A percentile compares a stretch with the other conserved stretches of the same genome.
Conservation (phyloP, 2,888 invertebrate genomes). For the Athalia rosae region DNA sequence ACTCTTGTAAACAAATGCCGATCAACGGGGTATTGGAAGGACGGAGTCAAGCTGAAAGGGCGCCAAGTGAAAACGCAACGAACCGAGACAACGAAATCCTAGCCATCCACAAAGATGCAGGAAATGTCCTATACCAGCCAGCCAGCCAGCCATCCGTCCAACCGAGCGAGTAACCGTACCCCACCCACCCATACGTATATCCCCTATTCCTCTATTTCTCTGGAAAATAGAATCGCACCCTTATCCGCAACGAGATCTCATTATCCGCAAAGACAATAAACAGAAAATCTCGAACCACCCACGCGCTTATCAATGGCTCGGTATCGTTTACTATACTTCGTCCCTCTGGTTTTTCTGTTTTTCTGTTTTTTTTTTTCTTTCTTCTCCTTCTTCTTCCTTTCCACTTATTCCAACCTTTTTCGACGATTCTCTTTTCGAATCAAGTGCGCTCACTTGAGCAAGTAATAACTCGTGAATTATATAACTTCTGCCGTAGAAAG, state of each 20-base stretch:
- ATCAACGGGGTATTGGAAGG: slow-evolving; percentile 41
- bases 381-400: not conserved
- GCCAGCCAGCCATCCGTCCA: too few species aligned
- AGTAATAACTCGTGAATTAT: not conserved
- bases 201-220: not conserved
- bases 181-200: not conserved
- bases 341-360: not conserved
- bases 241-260: slow-evolving; percentile 34
- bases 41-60: slow-evolving; percentile 26
- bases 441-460: slow-evolving; percentile 9
- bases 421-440: slow-evolving; percentile 10
- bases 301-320: slow-evolving; percentile 9
- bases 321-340: not conserved
- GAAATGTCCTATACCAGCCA: too few species aligned
- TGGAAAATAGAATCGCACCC: not conserved
- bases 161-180: not conserved
- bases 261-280: slow-evolving; percentile 30
- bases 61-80: slow-evolving; percentile 21
- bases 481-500: not conserved
- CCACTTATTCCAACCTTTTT: slow-evolving; percentile 42
- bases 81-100: not conserved
- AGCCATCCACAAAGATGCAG: too few species aligned
- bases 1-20: slow-evolving; percentile 44
- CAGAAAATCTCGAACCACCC: not conserved
- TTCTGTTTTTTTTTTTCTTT: too few species aligned